Base-by-base conservation (phyloP, 2,113 vertebrate genomes). In the Anolis sagrei region DNA sequence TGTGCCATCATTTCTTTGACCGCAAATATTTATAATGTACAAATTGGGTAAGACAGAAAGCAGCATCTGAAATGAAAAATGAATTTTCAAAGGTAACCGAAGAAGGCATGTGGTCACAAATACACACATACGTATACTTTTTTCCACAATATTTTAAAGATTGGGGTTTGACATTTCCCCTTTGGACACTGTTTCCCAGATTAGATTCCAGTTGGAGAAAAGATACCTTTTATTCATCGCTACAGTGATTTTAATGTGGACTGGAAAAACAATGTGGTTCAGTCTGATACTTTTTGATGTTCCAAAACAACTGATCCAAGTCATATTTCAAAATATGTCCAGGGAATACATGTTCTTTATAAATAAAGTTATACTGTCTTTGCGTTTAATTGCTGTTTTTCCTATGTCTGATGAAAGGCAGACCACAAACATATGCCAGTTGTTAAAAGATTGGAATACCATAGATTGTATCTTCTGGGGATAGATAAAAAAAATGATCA, bases 401-500 rank as follows among this genome's bases (percentile, higher is more conserved):
- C 93, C 93, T 94, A 87, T 87, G 88, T 82, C 85, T 94, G 93
- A 95, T 92, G 91, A 92, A 93, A 89, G 83, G 76, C 93, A 93
- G 90, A 92, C 39, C 87, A 70, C 81, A 69, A 85, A 61, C 64
- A 79, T 82, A n/a, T 75, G 48, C 64, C 62, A 77, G 6, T 73
- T 61, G 74, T 54, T 85, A 70, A 36, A 74, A 51, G 44, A 58
- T 3, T n/a, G 49, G 64, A 84, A 77, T 76, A 70, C 64, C 66
- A 14, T 49, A 36, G 36, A 21, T 23, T 64, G 32, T 70, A 9
- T 27, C 23, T 48, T 70, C 54, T 34, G 68, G 75, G 75, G 25
- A 84, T 54, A 84, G 36, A 51, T 84, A 75, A 58, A 44, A 84
- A 23, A 44, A n/a, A 69, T 27, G 16, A 54, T 32, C 78, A 58